Conservation (phyloP, 2,113 vertebrate species). For the Bucco capensis region DNA sequence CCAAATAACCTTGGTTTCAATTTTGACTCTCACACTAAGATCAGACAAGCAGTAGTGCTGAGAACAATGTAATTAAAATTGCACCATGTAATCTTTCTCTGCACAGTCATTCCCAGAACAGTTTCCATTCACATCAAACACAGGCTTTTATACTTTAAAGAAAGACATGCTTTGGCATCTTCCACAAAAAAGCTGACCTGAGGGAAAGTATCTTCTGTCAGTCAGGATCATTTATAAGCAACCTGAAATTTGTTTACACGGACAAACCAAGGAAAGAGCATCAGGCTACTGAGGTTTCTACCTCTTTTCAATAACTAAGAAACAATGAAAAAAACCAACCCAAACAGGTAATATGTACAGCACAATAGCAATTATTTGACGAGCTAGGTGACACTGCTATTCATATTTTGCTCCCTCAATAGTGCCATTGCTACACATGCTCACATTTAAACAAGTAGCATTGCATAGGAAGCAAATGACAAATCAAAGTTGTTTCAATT, state of each 20-base stretch:
- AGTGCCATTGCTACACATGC: neutral
- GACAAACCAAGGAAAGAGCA: constrained; percentile 8
- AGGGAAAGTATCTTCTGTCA: constrained; percentile 61
- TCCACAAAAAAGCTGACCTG: constrained; percentile 54
- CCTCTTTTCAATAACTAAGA: constrained; percentile 17
- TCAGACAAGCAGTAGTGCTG: constrained; percentile 28
- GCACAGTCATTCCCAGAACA: constrained; percentile 40
- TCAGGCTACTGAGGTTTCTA: neutral
- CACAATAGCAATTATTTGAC: neutral
- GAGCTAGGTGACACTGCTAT: neutral
- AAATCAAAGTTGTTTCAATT: neutral
- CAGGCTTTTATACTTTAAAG: constrained; percentile 54
- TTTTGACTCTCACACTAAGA: constrained; percentile 39
- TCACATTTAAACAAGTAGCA: neutral
- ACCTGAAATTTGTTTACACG: constrained; percentile 53
- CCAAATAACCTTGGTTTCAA: constrained; percentile 34
- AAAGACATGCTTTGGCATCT: constrained; percentile 50
- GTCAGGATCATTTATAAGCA: constrained; percentile 56
- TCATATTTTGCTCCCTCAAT: neutral
- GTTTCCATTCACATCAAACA: constrained; percentile 44
- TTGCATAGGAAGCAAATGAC: neutral
- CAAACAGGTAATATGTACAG: neutral
- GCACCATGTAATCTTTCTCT: constrained; percentile 35
- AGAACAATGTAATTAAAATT: constrained; percentile 60
- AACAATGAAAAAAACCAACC: neutral